Percentiles rank a stretch among this genome's conserved stretches.
Conservation (phyloP, 30 jellyfish, hydroid and myxozoan species). For the Phacellophora camtschatica region DNA sequence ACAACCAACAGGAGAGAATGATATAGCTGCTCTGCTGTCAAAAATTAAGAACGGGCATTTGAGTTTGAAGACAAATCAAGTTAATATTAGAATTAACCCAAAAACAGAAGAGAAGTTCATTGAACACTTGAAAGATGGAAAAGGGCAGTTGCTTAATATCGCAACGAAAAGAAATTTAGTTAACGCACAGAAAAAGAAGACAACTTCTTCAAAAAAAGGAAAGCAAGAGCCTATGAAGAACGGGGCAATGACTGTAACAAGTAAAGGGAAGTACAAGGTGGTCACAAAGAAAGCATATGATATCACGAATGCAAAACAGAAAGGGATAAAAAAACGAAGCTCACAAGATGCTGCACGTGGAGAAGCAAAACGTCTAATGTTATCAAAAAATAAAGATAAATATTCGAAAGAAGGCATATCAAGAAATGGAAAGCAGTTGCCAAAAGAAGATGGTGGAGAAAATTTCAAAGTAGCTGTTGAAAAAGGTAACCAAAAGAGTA, state of each 20-base stretch:
- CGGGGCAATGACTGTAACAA: background rate
- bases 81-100: constrained; percentile 27
- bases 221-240: background rate
- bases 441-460: background rate
- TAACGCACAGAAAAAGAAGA: background rate
- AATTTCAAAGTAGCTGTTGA: background rate
- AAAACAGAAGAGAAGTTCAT: background rate
- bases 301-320: too few species aligned
- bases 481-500: too few species aligned
- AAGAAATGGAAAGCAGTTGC: background rate
- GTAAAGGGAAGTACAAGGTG: too few species aligned
- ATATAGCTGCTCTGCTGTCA: constrained; percentile 9
- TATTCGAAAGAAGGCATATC: too few species aligned
- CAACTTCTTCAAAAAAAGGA: background rate
- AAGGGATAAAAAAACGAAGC: background rate
- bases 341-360: background rate
- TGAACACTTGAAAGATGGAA: constrained; percentile 3
- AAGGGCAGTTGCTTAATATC: background rate
- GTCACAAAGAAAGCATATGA: too few species aligned
- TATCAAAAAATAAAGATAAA: too few species aligned
- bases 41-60: constrained; percentile 12
- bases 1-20: background rate
- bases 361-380: too few species aligned
- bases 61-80: constrained; percentile 26
- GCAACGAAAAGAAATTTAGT: constrained; percentile 21